These are phyloP conservation scores for Lithophane socia DNA, from an alignment of 2,888 invertebrate genomes.

Conservation along the genomic window DNA sequence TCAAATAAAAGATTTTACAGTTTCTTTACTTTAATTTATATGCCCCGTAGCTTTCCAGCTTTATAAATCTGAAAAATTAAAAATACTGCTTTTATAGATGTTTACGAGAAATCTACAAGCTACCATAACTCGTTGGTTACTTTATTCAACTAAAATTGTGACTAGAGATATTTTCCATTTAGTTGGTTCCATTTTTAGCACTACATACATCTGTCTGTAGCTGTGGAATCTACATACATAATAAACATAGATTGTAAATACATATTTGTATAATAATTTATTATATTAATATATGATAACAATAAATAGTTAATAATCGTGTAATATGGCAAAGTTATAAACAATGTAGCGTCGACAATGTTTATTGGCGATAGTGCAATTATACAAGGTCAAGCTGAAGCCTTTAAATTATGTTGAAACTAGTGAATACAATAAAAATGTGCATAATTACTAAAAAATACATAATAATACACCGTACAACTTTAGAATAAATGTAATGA, in stretches of 20 bases:
- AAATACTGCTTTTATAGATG: constrained; percentile 45
- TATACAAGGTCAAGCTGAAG: constrained; percentile 66
- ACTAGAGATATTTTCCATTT: constrained; percentile 9
- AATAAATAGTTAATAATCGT: constrained; percentile 59
- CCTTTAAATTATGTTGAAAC: constrained; percentile 50
- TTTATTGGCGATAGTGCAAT: constrained; percentile 56
- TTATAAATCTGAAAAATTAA: constrained; percentile 60
- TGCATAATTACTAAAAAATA: constrained; percentile 54
- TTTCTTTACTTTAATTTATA: constrained; percentile 16
- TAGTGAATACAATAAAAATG: constrained; percentile 54
- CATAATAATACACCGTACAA: constrained; percentile 44
- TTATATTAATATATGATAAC: constrained; percentile 33
- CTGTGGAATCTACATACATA: constrained; percentile 37
- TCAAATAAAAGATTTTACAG: constrained; percentile 4
- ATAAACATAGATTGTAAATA: constrained; percentile 43
- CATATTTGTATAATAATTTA: constrained; percentile 33
- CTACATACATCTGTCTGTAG: constrained; percentile 19
- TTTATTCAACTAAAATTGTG: constrained; percentile 4
- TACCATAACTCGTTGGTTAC: constrained; percentile 28
- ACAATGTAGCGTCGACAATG: constrained; percentile 58
- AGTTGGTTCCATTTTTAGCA: constrained; percentile 15
- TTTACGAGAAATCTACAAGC: constrained; percentile 32
- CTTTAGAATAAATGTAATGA: constrained; percentile 62
- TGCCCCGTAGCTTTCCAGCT: constrained; percentile 49
- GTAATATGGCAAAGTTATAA: constrained; percentile 60